Conservation (phyloP, 2,797 vertebrate genomes). For the Silurus aristotelis region DNA sequence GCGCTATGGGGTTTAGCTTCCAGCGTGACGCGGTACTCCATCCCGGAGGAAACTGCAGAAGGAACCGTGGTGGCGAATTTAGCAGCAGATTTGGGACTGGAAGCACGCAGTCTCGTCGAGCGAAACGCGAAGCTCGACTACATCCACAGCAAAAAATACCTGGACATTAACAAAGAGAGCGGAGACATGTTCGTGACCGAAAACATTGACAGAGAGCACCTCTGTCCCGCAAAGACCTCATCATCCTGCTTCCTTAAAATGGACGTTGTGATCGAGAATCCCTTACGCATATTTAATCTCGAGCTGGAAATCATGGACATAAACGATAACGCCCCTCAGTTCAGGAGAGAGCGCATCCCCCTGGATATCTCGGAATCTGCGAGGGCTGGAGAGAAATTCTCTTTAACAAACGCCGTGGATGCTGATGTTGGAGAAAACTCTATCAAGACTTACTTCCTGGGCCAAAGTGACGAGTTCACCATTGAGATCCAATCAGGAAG, state of each 20-base stretch:
- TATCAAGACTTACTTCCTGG: conserved; percentile 81
- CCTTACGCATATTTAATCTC: conserved; percentile 78
- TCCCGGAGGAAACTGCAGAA: conserved; percentile 80
- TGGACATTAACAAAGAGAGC: conserved; percentile 77
- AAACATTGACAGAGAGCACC: conserved; percentile 75
- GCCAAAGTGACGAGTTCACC: conserved; percentile 76
- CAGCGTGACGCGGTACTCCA: conserved; percentile 78
- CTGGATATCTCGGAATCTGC: conserved; percentile 80
- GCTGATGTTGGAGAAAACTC: conserved; percentile 80
- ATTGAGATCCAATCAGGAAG: conserved; percentile 78
- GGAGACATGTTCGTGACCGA: conserved; percentile 77
- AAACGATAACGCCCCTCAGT: conserved; percentile 81
- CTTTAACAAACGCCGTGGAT: conserved; percentile 82
- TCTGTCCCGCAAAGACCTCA: conserved; percentile 73
- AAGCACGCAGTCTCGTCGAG: conserved; percentile 69
- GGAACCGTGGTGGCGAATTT: conserved; percentile 80
- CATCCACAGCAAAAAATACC: conserved; percentile 76
- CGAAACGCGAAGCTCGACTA: conserved; percentile 77
- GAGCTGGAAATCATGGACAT: conserved; percentile 81
- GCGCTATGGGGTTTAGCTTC: conserved; percentile 69
- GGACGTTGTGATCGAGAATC: conserved; percentile 76
- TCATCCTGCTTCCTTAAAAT: conserved; percentile 79
- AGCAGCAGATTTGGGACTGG: conserved; percentile 77
- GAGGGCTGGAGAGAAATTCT: conserved; percentile 78
- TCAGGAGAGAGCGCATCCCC: conserved; percentile 76